Evolutionary conservation across 2,888 invertebrate genomes (phyloP), one percentile per base, ranked within the genome.

Genomic region (Camponotus fellah): DNA sequence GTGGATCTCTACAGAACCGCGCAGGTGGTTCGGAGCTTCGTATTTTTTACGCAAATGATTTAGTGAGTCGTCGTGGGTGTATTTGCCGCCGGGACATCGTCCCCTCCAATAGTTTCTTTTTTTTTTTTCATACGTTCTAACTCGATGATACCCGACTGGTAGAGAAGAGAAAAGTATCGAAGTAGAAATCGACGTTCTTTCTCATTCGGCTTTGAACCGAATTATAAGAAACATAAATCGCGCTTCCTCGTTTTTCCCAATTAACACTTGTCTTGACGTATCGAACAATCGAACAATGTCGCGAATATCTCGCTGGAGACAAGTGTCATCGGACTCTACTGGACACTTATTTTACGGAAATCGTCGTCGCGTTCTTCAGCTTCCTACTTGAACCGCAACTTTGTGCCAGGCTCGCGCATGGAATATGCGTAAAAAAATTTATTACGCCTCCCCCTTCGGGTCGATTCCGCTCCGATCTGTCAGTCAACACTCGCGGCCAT

Each of bases 21-120:
- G 49, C 49, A 53, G n/a, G 8, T 76, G 84, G 82, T 46, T 74
- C 65, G 5, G 76, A 26, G 26, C 75, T 65, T 77, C 84, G 69
- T 81, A 84, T 80, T 83, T 80, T 53, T 53, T 84, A 80, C 85
- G 84, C 82, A 86, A 89, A 86, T 92, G 93, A 92, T 92, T 93
- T 92, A 92, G 87, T 85, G 84, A 89, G 82, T 88, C 88, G 92
- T 92, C 89, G 92, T 92, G 92, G 92, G 92, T 91, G 92, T 87
- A 91, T 87, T 88, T 89, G 89, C 91, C 92, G 84, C 81, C 69
- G 87, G 89, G 86, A 72, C 32, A 53, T 76, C 79, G 58, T 83
- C 68, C 58, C 62, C 21, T 46, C n/a, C 12, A 68, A 60, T 68
- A n/a, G 58, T 60, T 60, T 17, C 46, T 79, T 79, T 79, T 71